Percentiles rank a stretch among this genome's conserved stretches.
Conservation (phyloP, 92 coral and sea anemone genomes). For the Palythoa grandis region DNA sequence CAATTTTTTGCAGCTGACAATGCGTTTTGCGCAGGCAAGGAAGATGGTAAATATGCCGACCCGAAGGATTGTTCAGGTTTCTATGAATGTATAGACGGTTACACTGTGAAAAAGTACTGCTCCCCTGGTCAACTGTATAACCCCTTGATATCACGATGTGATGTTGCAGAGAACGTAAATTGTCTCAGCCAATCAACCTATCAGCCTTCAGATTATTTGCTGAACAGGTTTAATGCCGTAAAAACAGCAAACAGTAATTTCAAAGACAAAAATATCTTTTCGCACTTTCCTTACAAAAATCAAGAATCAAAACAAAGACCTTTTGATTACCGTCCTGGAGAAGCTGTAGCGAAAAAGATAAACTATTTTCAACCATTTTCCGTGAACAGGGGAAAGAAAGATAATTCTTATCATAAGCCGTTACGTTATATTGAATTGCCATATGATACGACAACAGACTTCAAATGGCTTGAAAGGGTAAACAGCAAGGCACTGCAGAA, state of each 20-base stretch:
- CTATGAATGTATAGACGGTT: conserved; percentile 17
- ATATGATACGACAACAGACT: not conserved
- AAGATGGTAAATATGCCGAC: conserved; percentile 28
- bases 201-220: not conserved
- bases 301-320: not conserved
- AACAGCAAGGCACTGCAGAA: not conserved
- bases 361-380: not conserved
- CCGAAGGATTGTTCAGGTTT: conserved; percentile 35
- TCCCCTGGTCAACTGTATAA: conserved; percentile 28
- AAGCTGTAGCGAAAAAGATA: not conserved
- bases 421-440: not conserved
- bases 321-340: not conserved
- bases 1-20: conserved; percentile 22
- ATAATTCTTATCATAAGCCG: not conserved
- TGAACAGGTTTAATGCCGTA: not conserved
- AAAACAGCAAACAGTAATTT: not conserved
- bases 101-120: conserved; percentile 36
- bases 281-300: not conserved
- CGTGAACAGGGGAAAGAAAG: not conserved
- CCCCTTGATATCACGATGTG: conserved; percentile 37
- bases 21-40: conserved; percentile 32
- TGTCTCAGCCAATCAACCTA: not conserved
- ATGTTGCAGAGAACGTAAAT: conserved; percentile 31
- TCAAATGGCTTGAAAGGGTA: not conserved
- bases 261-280: not conserved